Percentiles rank a stretch among this genome's conserved stretches.
These are phyloP conservation scores for Clunio marinus DNA, from an alignment of 2,888 invertebrate genomes.

Conservation along the genomic window DNA sequence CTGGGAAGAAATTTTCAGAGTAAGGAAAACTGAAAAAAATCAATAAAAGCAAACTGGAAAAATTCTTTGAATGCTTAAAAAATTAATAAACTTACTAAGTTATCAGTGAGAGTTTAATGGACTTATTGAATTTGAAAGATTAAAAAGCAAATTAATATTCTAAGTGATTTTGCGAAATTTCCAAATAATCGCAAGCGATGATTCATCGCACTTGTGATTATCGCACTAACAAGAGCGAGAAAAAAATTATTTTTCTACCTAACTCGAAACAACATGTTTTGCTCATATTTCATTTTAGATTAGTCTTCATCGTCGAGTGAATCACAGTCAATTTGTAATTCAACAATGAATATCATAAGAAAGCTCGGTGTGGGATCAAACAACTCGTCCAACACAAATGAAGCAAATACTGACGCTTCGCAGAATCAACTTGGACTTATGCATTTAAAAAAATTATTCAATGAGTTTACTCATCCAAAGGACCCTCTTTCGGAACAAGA, in stretches of 20 bases:
- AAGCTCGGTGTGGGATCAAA: slow-evolving; percentile 67
- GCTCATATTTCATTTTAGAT: background rate
- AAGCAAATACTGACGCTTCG: slow-evolving; percentile 61
- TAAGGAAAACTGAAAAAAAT: slow-evolving; percentile 29
- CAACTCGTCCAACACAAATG: slow-evolving; percentile 44
- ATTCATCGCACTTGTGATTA: background rate
- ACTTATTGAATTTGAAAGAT: no score
- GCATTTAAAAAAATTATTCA: slow-evolving; percentile 94
- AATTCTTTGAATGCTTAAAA: slow-evolving; percentile 3
- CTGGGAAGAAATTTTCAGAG: background rate
- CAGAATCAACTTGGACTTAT: slow-evolving; percentile 88
- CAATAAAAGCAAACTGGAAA: slow-evolving; percentile 38
- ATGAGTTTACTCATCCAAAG: slow-evolving; percentile 87
- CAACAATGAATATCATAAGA: slow-evolving; percentile 83
- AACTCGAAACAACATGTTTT: background rate
- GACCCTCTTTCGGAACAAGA: slow-evolving; percentile 75
- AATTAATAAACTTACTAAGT: no score
- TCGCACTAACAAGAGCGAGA: background rate
- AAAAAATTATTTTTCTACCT: background rate
- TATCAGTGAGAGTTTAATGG: no score
- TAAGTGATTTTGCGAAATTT: no score
- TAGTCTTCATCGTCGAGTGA: background rate
- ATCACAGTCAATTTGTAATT: background rate
- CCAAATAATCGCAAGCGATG: background rate
- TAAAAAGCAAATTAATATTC: background rate